phyloP scores from a whole-genome alignment of 2,888 invertebrate species.

The Synanthedon tipuliformis region DNA sequence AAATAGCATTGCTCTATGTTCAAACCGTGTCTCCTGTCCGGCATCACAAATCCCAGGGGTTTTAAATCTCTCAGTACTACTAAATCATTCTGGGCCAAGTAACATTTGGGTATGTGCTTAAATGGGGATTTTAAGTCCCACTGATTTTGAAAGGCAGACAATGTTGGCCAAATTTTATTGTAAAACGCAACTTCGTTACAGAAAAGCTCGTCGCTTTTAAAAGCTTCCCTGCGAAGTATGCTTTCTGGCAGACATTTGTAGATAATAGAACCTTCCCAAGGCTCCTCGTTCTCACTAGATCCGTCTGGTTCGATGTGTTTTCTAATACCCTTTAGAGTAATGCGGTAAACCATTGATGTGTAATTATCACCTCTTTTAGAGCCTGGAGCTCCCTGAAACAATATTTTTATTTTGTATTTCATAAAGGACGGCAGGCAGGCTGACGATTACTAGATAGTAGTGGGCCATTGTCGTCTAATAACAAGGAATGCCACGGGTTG shows the following conservation, averaged over 20 bases:
- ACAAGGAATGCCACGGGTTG: too few species aligned
- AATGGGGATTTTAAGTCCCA: constrained; percentile 57
- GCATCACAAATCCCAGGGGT: constrained; percentile 72
- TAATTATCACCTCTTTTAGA: constrained; percentile 81
- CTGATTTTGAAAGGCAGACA: constrained; percentile 67
- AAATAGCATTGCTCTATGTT: constrained; percentile 71
- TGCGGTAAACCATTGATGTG: constrained; percentile 78
- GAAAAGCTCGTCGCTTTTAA: constrained; percentile 77
- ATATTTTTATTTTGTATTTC: neutral
- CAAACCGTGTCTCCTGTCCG: constrained; percentile 72
- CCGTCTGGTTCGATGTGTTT: constrained; percentile 35
- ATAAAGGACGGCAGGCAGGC: too few species aligned
- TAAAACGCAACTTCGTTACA: constrained; percentile 81
- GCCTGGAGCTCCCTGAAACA: constrained; percentile 72
- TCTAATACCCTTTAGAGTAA: constrained; percentile 67
- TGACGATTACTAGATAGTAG: too few species aligned
- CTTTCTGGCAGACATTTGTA: constrained; percentile 79
- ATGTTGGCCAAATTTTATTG: constrained; percentile 76
- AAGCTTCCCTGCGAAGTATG: constrained; percentile 73
- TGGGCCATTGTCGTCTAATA: too few species aligned
- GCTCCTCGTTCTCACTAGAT: constrained; percentile 36
- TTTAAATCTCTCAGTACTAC: constrained; percentile 73
- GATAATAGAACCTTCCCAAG: constrained; percentile 76
- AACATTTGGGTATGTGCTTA: constrained; percentile 71
- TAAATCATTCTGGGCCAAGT: constrained; percentile 68